Conservation (phyloP, 2,797 vertebrate genomes). For the Pantherophis alleghaniensis region DNA sequence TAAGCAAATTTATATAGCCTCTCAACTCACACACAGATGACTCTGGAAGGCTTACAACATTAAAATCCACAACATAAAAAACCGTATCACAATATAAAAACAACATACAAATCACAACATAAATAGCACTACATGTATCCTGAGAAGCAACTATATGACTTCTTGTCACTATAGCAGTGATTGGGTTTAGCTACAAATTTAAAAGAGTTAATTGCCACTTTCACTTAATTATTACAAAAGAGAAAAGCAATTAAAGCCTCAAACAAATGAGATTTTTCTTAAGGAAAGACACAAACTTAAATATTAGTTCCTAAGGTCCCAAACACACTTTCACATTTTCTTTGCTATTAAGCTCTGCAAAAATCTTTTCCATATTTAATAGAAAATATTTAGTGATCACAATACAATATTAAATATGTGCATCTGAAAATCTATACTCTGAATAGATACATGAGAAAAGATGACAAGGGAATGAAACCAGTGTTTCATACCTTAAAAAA, state of each 20-base stretch:
- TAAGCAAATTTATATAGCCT: background rate
- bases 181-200: slow-evolving; percentile 15
- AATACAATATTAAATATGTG: background rate
- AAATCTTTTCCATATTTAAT: slow-evolving; percentile 8
- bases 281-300: slow-evolving; percentile 30
- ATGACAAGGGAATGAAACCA: background rate
- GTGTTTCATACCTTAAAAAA: background rate
- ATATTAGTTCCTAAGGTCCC: slow-evolving; percentile 10
- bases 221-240: slow-evolving; percentile 34
- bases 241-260: slow-evolving; percentile 30
- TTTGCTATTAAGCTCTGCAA: slow-evolving; percentile 16
- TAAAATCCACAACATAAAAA: background rate
- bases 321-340: slow-evolving; percentile 9
- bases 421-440: background rate
- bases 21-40: background rate
- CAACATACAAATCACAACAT: background rate
- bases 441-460: background rate
- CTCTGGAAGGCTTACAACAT: background rate
- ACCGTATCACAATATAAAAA: background rate
- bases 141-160: background rate
- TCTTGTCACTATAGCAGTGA: background rate
- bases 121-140: background rate
- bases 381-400: background rate
- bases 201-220: slow-evolving; percentile 4
- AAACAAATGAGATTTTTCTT: slow-evolving; percentile 7